Percentiles rank a stretch among this genome's conserved stretches.
Evolutionary conservation across 2,888 invertebrate species (phyloP).

Genomic region (Dryocosmus kuriphilus): DNA sequence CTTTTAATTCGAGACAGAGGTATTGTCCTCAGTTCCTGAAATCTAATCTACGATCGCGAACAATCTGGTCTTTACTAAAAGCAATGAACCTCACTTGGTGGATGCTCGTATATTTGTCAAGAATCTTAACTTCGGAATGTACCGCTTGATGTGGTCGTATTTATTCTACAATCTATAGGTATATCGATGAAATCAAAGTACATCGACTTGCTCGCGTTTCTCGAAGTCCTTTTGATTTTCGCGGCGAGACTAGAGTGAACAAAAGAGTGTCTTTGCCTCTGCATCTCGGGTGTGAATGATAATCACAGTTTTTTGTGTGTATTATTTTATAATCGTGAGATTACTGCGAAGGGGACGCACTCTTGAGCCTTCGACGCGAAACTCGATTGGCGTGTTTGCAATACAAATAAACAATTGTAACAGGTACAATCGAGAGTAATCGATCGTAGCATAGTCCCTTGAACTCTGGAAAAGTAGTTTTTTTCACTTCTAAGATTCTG

Average conservation of each 20-base stretch:
- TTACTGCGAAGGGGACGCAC: background rate
- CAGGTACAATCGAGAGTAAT: constrained; percentile 40
- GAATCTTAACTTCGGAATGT: constrained; percentile 57
- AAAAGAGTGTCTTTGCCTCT: constrained; percentile 33
- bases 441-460: constrained; percentile 45
- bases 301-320: constrained; percentile 26
- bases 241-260: constrained; percentile 27
- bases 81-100: constrained; percentile 34
- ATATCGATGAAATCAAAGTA: constrained; percentile 39
- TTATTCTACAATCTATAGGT: constrained; percentile 33
- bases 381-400: constrained; percentile 37
- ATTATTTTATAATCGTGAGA: constrained; percentile 38
- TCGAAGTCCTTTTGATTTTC: constrained; percentile 39
- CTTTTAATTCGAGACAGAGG: background rate
- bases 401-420: constrained; percentile 31
- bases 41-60: constrained; percentile 7
- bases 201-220: constrained; percentile 30
- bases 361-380: constrained; percentile 41
- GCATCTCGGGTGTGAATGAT: constrained; percentile 37
- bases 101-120: constrained; percentile 18
- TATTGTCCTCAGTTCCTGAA: constrained; percentile 20
- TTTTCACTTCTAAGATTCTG: constrained; percentile 53
- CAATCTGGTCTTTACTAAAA: constrained; percentile 1
- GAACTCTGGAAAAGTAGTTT: constrained; percentile 47
- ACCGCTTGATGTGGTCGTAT: constrained; percentile 34